phyloP scores from a whole-genome alignment of 2,888 invertebrate species.

The Therioaphis trifolii region DNA sequence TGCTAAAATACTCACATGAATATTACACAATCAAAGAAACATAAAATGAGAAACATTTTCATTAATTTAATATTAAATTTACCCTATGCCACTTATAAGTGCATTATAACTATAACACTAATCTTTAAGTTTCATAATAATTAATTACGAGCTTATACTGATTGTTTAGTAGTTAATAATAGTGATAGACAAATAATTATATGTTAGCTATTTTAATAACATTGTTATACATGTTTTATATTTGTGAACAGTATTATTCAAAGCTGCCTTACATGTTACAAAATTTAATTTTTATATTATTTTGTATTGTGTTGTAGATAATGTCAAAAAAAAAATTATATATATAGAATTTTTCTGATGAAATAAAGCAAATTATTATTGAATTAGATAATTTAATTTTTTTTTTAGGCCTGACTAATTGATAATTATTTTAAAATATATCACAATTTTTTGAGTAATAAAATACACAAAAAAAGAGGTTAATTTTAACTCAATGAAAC shows the following conservation, averaged over 20 bases:
- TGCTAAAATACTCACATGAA: background rate
- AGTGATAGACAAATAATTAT: background rate
- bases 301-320: slow-evolving; percentile 21
- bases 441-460: background rate
- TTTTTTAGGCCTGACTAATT: background rate
- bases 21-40: background rate
- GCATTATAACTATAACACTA: background rate
- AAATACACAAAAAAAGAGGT: background rate
- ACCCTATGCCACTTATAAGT: background rate
- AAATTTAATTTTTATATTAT: slow-evolving; percentile 25
- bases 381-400: background rate
- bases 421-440: background rate
- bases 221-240: slow-evolving; percentile 4
- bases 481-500: background rate
- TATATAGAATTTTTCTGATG: slow-evolving; percentile 14
- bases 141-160: background rate
- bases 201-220: slow-evolving; percentile 11
- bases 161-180: background rate
- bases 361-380: background rate
- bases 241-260: background rate
- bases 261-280: slow-evolving; percentile 12
- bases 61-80: background rate
- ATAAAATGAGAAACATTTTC: background rate
- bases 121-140: slow-evolving; percentile 12
- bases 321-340: too few relatives aligned